These are phyloP conservation scores for Hippotragus niger DNA, from an alignment of 2,113 vertebrate species.

Conservation along the genomic window DNA sequence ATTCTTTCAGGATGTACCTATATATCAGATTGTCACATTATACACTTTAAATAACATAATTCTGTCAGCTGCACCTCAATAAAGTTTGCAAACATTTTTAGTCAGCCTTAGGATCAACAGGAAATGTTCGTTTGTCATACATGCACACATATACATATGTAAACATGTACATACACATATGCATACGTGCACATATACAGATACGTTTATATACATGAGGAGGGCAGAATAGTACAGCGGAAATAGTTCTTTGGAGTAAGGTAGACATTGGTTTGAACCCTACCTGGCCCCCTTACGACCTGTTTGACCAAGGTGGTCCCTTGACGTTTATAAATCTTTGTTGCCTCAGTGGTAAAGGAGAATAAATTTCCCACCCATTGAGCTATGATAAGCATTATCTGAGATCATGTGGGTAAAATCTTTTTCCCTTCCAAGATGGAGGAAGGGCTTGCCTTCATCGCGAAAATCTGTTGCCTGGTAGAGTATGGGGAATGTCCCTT, in stretches of 20 bases:
- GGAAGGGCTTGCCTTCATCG: neutral
- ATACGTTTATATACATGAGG: neutral
- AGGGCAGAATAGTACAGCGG: neutral
- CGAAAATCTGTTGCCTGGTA: neutral
- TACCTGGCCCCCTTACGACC: neutral
- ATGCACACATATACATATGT: neutral
- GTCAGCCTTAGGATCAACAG: neutral
- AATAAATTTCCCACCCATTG: neutral
- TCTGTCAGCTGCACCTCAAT: neutral
- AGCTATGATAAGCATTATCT: neutral
- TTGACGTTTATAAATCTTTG: neutral
- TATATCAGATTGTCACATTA: neutral
- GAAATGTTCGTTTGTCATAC: neutral
- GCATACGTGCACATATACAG: neutral
- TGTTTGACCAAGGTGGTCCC: neutral
- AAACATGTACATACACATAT: neutral
- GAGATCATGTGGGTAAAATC: neutral
- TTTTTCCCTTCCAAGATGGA: neutral
- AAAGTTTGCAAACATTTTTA: neutral
- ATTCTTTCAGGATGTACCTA: neutral
- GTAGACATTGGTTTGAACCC: neutral
- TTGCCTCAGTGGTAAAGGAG: neutral
- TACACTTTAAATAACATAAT: neutral
- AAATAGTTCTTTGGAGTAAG: neutral
- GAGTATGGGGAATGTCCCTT: neutral